Percentiles rank a stretch among this genome's conserved stretches.
Conservation (phyloP, 2,113 vertebrate genomes). For the Hemibates koningsi region DNA sequence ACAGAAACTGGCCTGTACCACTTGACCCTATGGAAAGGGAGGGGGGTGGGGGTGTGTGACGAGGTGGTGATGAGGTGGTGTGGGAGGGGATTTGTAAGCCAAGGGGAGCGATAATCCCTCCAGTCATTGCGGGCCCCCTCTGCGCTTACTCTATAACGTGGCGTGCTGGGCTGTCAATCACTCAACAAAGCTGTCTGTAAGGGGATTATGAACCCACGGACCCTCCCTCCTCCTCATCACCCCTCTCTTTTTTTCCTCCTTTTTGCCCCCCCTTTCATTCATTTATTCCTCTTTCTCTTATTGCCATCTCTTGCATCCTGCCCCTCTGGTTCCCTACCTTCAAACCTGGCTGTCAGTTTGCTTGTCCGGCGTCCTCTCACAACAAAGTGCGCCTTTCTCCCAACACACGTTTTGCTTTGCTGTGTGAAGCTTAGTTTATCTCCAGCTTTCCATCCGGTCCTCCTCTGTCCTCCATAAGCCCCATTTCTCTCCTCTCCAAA, state of each 20-base stretch:
- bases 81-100: slow-evolving; percentile 1
- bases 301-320: not conserved
- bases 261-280: not conserved
- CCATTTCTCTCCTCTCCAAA: slow-evolving; percentile 29
- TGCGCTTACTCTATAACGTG: slow-evolving; percentile 43
- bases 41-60: not conserved
- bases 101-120: slow-evolving; percentile 67
- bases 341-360: not conserved
- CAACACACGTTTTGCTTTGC: slow-evolving; percentile 23
- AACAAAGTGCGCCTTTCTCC: slow-evolving; percentile 29
- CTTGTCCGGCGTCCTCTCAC: slow-evolving; percentile 13
- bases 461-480: slow-evolving; percentile 42
- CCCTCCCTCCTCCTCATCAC: slow-evolving; percentile 23
- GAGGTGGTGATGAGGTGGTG: slow-evolving; percentile 19
- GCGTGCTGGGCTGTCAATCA: slow-evolving; percentile 72
- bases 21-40: slow-evolving; percentile 64
- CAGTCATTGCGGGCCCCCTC: slow-evolving; percentile 39
- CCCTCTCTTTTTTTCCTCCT: not conserved
- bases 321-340: not conserved
- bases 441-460: slow-evolving; percentile 38
- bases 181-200: slow-evolving; percentile 74
- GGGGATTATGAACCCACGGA: slow-evolving; percentile 67
- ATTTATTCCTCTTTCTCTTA: not conserved
- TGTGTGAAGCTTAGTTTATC: slow-evolving; percentile 60
- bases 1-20: slow-evolving; percentile 66